Evolutionary conservation across 2,797 vertebrate genomes (phyloP).

Genomic region (Tauraco hartlaubi): DNA sequence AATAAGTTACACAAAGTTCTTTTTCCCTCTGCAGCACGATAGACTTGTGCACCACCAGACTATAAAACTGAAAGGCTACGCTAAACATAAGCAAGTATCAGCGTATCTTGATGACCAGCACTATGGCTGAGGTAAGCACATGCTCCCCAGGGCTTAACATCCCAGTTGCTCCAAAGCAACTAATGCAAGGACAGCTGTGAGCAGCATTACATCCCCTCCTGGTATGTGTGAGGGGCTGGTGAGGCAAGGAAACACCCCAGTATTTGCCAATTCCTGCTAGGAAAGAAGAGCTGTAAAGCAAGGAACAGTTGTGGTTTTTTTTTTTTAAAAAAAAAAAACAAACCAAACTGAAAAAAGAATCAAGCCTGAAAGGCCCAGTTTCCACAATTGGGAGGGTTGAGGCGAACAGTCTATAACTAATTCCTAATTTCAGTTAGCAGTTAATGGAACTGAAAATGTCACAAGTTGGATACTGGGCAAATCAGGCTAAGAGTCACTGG

Average conservation of each 20-base stretch:
- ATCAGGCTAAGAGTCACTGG: neutral
- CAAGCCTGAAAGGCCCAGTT: neutral
- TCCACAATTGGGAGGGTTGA: rapidly evolving
- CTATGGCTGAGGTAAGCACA: neutral
- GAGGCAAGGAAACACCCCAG: neutral
- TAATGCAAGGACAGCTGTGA: neutral
- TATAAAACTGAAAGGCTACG: neutral
- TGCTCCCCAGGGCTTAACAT: neutral
- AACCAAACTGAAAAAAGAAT: too few species aligned
- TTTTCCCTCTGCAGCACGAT: neutral
- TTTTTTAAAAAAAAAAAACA: neutral
- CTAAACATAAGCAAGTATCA: neutral
- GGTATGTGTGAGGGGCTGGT: rapidly evolving
- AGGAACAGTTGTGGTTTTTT: neutral
- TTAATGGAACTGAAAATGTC: neutral
- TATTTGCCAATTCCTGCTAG: neutral
- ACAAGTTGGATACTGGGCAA: neutral
- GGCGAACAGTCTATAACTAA: neutral
- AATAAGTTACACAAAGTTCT: neutral
- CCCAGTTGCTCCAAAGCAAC: neutral
- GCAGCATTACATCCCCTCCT: neutral
- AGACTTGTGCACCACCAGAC: neutral
- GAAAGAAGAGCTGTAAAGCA: neutral
- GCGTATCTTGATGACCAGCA: neutral
- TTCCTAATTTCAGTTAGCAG: neutral